Conservation (phyloP, 2,113 vertebrate species). For the Machaerirhynchus nigripectus region DNA sequence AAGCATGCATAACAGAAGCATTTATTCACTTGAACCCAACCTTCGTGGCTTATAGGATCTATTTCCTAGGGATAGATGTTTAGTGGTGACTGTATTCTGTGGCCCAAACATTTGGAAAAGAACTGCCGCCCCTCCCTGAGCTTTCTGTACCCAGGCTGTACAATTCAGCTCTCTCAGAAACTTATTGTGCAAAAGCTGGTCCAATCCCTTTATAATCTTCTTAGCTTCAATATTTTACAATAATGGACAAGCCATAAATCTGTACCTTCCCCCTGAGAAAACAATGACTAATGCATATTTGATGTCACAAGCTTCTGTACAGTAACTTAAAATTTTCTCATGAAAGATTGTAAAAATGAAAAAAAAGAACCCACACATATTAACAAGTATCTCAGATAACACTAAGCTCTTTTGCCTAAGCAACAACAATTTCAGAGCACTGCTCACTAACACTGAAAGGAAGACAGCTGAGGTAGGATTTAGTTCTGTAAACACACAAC, state of each 20-base stretch:
- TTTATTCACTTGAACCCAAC: neutral
- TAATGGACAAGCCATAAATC: neutral
- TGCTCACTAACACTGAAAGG: neutral
- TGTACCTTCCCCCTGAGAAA: neutral
- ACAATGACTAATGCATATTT: neutral
- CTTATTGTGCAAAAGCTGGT: neutral
- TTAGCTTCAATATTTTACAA: neutral
- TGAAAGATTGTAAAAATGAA: fast-evolving
- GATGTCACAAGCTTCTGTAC: neutral
- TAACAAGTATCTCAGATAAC: neutral
- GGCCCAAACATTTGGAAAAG: neutral
- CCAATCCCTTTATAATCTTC: neutral
- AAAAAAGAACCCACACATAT: neutral
- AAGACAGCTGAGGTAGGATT: neutral
- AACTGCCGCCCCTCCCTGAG: neutral
- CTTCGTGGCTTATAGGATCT: neutral
- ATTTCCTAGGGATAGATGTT: neutral
- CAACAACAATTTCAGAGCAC: neutral
- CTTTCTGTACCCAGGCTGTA: neutral
- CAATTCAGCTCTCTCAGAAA: neutral
- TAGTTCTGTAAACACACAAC: neutral
- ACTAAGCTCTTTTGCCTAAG: neutral
- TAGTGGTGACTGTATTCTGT: neutral
- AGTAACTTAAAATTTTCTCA: neutral
- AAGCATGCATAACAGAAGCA: neutral